Conservation (phyloP, 2,888 invertebrate species). For the Sphaerophoria rueppellii region DNA sequence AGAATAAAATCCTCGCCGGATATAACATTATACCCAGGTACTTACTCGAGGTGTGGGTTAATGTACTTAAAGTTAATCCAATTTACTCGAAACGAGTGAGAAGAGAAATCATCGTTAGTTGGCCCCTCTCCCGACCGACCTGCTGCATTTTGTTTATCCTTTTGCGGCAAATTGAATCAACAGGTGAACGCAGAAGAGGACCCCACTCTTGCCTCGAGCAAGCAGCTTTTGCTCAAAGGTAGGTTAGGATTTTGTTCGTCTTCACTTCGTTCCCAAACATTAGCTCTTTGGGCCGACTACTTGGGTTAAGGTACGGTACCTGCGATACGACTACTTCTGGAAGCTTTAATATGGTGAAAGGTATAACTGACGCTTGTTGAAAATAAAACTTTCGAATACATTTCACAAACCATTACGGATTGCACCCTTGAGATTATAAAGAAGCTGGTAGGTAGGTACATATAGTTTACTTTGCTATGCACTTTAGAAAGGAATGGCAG, state of each 20-base stretch:
- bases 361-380: constrained; percentile 60
- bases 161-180: constrained; percentile 70
- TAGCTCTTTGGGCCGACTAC: constrained; percentile 31
- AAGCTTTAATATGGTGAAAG: background rate
- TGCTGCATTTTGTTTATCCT: constrained; percentile 67
- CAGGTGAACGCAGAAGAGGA: constrained; percentile 50
- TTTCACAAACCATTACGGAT: constrained; percentile 69
- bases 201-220: background rate
- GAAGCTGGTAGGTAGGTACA: background rate
- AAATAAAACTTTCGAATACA: constrained; percentile 70
- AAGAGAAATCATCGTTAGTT: constrained; percentile 72
- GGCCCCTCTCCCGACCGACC: constrained; percentile 30
- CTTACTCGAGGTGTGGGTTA: constrained; percentile 46
- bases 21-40: constrained; percentile 17
- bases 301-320: constrained; percentile 24
- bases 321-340: background rate
- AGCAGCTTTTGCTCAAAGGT: background rate
- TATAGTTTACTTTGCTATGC: background rate
- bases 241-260: background rate
- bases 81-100: constrained; percentile 66
- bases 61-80: constrained; percentile 71
- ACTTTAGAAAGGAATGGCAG: constrained; percentile 12
- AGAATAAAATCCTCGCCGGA: background rate
- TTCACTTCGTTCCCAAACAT: constrained; percentile 10
- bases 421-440: constrained; percentile 66